These are phyloP conservation scores for Rhopalosiphum padi DNA, from an alignment of 1,140 invertebrate species.

Conservation along the genomic window DNA sequence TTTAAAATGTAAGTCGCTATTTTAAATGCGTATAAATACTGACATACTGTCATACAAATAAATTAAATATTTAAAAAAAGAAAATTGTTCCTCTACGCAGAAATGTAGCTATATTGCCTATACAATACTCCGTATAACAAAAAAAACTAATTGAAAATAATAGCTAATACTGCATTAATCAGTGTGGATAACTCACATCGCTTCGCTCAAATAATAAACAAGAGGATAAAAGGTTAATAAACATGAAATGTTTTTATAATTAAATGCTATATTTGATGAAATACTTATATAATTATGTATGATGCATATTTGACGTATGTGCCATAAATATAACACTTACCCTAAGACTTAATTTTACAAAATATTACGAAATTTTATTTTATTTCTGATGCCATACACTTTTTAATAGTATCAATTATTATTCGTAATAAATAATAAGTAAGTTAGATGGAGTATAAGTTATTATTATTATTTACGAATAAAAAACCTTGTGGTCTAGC, in stretches of 20 bases:
- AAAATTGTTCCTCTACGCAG: not conserved
- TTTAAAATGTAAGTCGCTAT: not conserved
- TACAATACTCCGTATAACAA: not conserved
- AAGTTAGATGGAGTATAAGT: not conserved
- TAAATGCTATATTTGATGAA: not conserved
- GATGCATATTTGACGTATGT: not conserved
- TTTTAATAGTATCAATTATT: not conserved
- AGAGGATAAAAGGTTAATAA: not conserved
- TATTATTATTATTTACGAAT: not conserved
- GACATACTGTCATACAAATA: not conserved
- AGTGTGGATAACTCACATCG: not conserved
- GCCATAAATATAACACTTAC: not conserved
- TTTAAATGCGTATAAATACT: not conserved
- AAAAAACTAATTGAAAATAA: not conserved
- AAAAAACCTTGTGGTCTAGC: not conserved
- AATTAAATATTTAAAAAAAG: not conserved
- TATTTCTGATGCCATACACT: not conserved
- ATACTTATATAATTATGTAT: not conserved
- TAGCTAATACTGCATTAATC: not conserved
- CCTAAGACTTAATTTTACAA: not conserved
- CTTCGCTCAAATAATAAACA: not conserved
- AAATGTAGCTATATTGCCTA: not conserved
- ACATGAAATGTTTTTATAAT: not conserved
- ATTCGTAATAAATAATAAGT: not conserved
- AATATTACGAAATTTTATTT: not conserved